Conservation (phyloP, 2,113 vertebrate species). For the Thalassoma bifasciatum region DNA sequence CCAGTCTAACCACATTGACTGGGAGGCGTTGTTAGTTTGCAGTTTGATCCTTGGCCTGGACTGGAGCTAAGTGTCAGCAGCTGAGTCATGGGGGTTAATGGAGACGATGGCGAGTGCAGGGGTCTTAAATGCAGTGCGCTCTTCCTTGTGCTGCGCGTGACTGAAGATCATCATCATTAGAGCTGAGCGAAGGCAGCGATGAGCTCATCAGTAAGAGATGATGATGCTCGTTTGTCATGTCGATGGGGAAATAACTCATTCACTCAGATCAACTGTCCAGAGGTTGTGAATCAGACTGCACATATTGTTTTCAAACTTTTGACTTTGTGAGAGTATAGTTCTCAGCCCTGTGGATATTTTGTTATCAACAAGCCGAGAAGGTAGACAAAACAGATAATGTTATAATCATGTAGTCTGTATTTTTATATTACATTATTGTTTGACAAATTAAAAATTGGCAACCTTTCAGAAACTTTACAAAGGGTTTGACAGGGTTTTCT, state of each 20-base stretch:
- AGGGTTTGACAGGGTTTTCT: too few species aligned
- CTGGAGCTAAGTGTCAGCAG: conserved; percentile 54
- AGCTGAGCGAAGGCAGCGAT: conserved; percentile 37
- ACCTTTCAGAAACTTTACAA: too few species aligned
- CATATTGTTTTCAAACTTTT: background rate
- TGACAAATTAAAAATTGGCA: too few species aligned
- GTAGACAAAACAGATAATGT: too few species aligned
- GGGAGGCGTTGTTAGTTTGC: conserved; percentile 15
- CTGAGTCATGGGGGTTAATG: conserved; percentile 78
- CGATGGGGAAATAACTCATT: conserved; percentile 23
- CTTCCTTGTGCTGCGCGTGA: conserved; percentile 67
- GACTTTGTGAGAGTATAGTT: too few species aligned
- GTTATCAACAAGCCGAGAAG: too few species aligned
- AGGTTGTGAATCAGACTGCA: background rate
- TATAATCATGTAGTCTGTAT: too few species aligned
- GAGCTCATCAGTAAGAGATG: conserved; percentile 63
- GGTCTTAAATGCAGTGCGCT: conserved; percentile 37
- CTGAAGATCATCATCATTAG: conserved; percentile 73
- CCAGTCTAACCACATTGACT: conserved; percentile 36
- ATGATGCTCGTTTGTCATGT: conserved; percentile 72
- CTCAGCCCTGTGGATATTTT: too few species aligned
- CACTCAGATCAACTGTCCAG: conserved; percentile 10
- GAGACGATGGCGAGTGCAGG: conserved; percentile 42
- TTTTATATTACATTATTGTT: too few species aligned
- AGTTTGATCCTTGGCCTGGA: conserved; percentile 64